These are phyloP conservation scores for Brachirus orientalis DNA, from an alignment of 2,113 vertebrate species.

Conservation along the genomic window DNA sequence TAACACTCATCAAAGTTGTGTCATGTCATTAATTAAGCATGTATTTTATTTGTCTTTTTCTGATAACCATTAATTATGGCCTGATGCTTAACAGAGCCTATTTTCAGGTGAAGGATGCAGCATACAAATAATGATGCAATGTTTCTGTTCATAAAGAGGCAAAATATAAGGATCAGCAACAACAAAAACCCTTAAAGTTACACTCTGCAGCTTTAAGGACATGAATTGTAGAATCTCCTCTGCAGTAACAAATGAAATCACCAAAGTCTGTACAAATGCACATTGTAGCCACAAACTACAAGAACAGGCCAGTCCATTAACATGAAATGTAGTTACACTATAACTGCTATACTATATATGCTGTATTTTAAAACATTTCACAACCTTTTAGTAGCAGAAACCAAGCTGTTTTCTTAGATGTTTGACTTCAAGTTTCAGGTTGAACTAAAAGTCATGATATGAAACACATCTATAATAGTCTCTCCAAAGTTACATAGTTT, in stretches of 20 bases:
- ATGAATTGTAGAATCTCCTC: too few species aligned
- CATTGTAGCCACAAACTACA: background rate
- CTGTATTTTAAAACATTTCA: conserved; percentile 29
- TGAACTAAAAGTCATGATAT: conserved; percentile 64
- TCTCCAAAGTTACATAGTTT: conserved; percentile 65
- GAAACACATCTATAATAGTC: conserved; percentile 45
- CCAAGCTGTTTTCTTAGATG: conserved; percentile 31
- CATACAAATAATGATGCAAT: background rate
- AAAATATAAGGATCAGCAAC: too few species aligned
- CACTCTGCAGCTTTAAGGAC: conserved; percentile 2
- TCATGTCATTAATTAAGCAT: too few species aligned
- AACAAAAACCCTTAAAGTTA: too few species aligned
- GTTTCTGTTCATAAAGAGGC: background rate
- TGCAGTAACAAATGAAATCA: background rate
- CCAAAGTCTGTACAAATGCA: background rate
- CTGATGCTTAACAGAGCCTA: too few species aligned
- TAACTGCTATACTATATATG: background rate
- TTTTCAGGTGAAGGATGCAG: too few species aligned
- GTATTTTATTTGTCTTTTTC: too few species aligned
- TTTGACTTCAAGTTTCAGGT: conserved; percentile 62
- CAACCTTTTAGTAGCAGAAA: conserved; percentile 25
- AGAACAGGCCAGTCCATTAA: background rate
- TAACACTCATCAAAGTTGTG: too few species aligned
- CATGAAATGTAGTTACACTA: background rate
- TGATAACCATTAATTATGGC: too few species aligned